A percentile compares a stretch with the other conserved stretches of the same genome.
Evolutionary conservation across 2,888 invertebrate genomes (phyloP).

Genomic region (Sepioteuthis lessoniana): DNA sequence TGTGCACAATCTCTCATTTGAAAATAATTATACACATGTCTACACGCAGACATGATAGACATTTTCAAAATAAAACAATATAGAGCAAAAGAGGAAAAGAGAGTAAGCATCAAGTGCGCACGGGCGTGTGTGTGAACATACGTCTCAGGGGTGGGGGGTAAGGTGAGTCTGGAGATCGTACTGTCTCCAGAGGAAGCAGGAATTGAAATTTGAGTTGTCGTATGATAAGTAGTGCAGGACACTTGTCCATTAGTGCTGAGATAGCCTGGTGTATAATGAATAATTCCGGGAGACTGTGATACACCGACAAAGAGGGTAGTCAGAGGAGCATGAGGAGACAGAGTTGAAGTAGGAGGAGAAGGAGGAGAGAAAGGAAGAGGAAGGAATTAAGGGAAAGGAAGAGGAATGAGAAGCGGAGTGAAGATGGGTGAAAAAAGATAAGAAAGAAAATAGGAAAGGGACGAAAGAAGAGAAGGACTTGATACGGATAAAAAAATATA

Average conservation of each 20-base stretch:
- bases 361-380: too few species aligned
- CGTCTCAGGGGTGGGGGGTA: background rate
- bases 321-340: too few species aligned
- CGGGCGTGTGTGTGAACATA: background rate
- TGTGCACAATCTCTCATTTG: too few species aligned
- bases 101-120: background rate
- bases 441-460: background rate
- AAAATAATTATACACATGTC: background rate
- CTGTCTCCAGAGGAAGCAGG: slow-evolving; percentile 5
- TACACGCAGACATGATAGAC: background rate
- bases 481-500: too few species aligned
- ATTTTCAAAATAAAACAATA: background rate
- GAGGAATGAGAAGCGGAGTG: too few species aligned
- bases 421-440: too few species aligned
- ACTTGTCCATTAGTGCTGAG: background rate
- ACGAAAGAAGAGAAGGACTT: background rate
- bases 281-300: background rate
- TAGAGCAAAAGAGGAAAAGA: background rate
- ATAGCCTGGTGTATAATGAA: background rate
- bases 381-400: too few species aligned
- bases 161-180: background rate
- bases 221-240: background rate
- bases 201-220: slow-evolving; percentile 20
- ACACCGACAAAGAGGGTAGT: too few species aligned
- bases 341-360: too few species aligned